Conservation (phyloP, 2,797 vertebrate species). For the Falco rusticolus region DNA sequence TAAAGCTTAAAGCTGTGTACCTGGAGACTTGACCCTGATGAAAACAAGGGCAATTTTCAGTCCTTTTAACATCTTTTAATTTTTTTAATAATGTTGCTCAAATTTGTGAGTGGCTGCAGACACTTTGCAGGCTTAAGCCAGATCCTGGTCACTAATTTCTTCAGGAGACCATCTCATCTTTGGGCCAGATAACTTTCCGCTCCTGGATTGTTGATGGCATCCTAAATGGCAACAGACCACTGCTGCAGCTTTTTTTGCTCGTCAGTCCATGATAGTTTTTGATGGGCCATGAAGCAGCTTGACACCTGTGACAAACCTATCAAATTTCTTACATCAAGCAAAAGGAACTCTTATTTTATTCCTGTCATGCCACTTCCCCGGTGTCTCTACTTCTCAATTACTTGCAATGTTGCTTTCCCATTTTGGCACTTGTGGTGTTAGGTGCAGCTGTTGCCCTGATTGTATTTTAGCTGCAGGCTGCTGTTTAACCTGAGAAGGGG, state of each 20-base stretch:
- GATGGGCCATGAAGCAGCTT: neutral
- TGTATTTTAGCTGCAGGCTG: neutral
- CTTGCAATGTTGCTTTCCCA: neutral
- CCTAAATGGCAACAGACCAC: neutral
- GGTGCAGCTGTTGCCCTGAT: neutral
- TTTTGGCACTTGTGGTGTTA: fast-evolving
- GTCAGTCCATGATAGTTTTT: neutral
- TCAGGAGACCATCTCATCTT: neutral
- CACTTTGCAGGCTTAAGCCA: neutral
- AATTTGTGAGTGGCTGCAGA: neutral
- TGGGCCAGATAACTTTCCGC: neutral
- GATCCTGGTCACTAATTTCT: neutral
- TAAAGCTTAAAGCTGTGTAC: neutral
- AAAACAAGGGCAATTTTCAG: neutral
- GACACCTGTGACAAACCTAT: neutral
- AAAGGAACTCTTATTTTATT: neutral
- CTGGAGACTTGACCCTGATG: neutral
- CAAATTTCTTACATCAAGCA: neutral
- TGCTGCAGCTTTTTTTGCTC: neutral
- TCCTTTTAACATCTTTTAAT: neutral
- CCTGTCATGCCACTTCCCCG: neutral
- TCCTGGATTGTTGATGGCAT: neutral
- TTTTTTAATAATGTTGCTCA: neutral
- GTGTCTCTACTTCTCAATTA: neutral
- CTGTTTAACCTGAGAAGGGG: neutral